phyloP scores from a whole-genome alignment of 2,113 vertebrate genomes.

The Scopus umbretta region DNA sequence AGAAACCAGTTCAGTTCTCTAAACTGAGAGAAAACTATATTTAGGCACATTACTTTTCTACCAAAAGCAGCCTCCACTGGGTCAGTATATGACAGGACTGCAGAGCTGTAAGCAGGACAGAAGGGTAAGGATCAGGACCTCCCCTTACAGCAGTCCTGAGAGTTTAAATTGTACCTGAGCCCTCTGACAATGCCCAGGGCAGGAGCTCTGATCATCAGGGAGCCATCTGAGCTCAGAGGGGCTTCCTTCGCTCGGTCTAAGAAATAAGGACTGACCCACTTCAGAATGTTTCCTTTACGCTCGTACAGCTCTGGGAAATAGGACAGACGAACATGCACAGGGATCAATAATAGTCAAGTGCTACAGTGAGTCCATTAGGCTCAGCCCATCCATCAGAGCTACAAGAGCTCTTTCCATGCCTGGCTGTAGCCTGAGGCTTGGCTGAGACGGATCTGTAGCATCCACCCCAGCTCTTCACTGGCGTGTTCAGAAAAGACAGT shows the following conservation, averaged over 20 bases:
- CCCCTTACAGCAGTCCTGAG: background rate
- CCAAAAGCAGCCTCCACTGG: background rate
- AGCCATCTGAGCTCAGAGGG: background rate
- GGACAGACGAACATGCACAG: background rate
- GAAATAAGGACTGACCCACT: constrained; percentile 47
- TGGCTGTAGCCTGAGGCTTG: constrained; percentile 41
- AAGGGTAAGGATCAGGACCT: background rate
- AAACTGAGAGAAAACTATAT: background rate
- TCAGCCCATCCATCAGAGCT: constrained; percentile 34
- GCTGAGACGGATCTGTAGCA: background rate
- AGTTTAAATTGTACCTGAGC: background rate
- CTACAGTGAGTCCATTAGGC: constrained; percentile 41
- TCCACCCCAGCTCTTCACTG: background rate
- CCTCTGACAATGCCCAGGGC: background rate
- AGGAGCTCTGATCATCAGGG: background rate
- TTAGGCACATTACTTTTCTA: background rate
- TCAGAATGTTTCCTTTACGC: constrained; percentile 9
- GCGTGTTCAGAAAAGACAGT: background rate
- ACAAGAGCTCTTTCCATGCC: background rate
- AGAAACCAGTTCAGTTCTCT: background rate
- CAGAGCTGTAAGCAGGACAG: background rate
- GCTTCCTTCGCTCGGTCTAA: background rate
- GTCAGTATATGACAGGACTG: background rate
- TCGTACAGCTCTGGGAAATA: constrained; percentile 48
- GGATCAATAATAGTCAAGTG: constrained; percentile 57